Base-by-base conservation (phyloP, 1,140 invertebrate genomes). In the Lineus longissimus region DNA sequence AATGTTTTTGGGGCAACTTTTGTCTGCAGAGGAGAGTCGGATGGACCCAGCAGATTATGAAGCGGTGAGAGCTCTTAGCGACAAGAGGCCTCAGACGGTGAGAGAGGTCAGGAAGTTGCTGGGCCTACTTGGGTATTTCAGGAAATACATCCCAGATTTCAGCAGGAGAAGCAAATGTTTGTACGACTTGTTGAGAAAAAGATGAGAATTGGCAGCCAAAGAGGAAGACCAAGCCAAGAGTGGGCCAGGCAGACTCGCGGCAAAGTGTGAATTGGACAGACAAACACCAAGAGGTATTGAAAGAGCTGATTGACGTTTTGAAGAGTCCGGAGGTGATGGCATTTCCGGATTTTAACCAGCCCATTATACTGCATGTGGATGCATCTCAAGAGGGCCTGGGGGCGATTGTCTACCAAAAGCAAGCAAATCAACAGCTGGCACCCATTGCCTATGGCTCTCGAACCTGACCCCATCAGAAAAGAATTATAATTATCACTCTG, bases 101-200 rank as follows among this genome's bases (percentile, higher is more conserved):
- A 75, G 77, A 33, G 76, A 83, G 40, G 25, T 85, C 0, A 63
- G 79, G 51, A 31, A 74, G 31, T 82, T 86, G 62, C 31, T 85
- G 0, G 85, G 85, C 1, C 65, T 86, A n/a, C 41, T 78, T 29
- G 74, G 76, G 43, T 84, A 80, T 62, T 78, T 77, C 65, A 41
- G 75, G 1, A 67, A 70, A 61, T 83, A 81, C 63, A 72, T 84
- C 27, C 75, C 64, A 62, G 72, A 75, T 36, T 36, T 36, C 15
- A 36, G 33, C 15, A 4, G 33, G 33, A 4, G 33, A 15, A 15
- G 6, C 4, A 13, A 63, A 31, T 15, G 13, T 15, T 47, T 62
- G 15, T 60, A 65, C 19, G 31, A 62, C 0, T 47, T 62, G 22
- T 56, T 59, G 19, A 64, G 74, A 65, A 29, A 70, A 7, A 15